Evolutionary conservation across 2,797 vertebrate species (phyloP), one percentile per base, ranked within the genome.

Genomic region (Potorous gilbertii): DNA sequence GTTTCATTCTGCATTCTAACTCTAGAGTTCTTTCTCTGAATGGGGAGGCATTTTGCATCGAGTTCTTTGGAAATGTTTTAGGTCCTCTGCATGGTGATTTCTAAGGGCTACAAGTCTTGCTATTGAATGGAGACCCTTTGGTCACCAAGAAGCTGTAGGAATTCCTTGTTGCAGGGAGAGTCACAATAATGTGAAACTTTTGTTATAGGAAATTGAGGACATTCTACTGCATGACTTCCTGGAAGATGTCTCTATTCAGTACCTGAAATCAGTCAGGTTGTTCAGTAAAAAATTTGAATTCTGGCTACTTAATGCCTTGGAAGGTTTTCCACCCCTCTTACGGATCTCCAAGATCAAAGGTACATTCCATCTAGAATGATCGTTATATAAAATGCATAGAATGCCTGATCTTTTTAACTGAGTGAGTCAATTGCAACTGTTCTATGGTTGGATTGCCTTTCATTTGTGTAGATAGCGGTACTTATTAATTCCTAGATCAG

Each of bases 221-320:
- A 66, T 97, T 29, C 97, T 99, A 24, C 97, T 99, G 74, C 54
- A 92, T 0, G 98, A 98, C 95, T 98, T 98, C 95, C 93, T 98
- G 95, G 97, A 98, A 92, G 98, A 98, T 5, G 91, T 98, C 54
- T 96, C 98, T 89, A 94, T 98, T 55, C 96, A 98, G 92, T 94
- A 98, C 94, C 96, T 98, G 91, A 97, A 97, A 40, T 97, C 94
- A 62, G 96, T 98, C 92, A 97, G 59, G 92, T 90, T 92, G 6
- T 98, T 99, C 93, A 98, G 98, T 96, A 98, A 98, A 97, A 98
- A 98, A 14, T 16, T 98, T 92, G 97, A 98, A 94, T 24, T 95
- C 57, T 98, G 98, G 98, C 96, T 98, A 34, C 95, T 98, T 93
- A 97, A 93, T 55, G 97, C 98, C 52, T 92, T 98, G 98, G 92